Conservation (phyloP, 2,113 vertebrate species). For the Tinamus guttatus region DNA sequence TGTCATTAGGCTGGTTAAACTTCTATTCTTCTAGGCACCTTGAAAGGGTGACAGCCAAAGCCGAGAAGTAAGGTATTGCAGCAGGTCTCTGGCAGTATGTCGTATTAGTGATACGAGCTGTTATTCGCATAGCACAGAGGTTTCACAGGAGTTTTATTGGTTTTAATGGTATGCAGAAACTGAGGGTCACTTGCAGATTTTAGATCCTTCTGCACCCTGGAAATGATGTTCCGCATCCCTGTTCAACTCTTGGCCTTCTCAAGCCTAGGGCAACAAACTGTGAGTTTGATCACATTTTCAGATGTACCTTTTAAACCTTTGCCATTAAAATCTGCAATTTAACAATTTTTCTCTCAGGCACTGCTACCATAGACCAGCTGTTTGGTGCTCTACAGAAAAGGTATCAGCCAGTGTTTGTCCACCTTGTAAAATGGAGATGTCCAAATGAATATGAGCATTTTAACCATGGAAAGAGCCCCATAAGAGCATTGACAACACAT, state of each 20-base stretch:
- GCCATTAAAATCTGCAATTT: neutral
- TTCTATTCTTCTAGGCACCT: neutral
- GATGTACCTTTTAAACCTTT: neutral
- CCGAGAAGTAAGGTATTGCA: neutral
- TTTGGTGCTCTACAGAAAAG: neutral
- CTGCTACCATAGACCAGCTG: neutral
- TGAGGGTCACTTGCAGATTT: neutral
- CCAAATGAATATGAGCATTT: rapidly evolving
- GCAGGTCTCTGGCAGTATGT: neutral
- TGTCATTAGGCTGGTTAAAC: neutral
- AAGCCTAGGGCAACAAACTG: neutral
- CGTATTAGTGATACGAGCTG: neutral
- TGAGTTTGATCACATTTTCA: neutral
- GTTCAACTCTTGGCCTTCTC: neutral
- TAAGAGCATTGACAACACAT: neutral
- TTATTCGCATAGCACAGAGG: neutral
- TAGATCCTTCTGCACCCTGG: neutral
- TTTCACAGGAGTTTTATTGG: neutral
- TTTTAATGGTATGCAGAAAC: neutral
- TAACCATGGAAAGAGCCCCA: neutral
- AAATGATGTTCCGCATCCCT: neutral
- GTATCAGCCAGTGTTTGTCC: neutral
- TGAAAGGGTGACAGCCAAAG: neutral
- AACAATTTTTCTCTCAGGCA: neutral
- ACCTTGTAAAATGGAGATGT: neutral